Base-by-base conservation (phyloP, 2,797 vertebrate genomes). In the Tadarida brasiliensis region DNA sequence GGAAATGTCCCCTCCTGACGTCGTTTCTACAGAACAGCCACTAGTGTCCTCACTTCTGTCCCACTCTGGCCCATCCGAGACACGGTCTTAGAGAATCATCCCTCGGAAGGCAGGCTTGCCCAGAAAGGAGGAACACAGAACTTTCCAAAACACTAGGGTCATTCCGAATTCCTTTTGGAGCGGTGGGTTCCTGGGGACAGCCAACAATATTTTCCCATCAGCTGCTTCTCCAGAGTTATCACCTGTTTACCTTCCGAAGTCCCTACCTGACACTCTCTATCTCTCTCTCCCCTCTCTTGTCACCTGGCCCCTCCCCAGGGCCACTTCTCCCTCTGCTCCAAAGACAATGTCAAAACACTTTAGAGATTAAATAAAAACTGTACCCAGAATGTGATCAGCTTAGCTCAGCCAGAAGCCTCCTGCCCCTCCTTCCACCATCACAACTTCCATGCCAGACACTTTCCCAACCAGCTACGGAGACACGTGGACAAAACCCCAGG, bases 261-360 rank as follows among this genome's bases (percentile, higher is more conserved):
- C 24, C 7, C 63, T 0, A 0, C 83, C 56, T 73, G 73, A 47
- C 16, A 16, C 33, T 11, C 35, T 2, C 33, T 16, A 35, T 5
- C 56, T 5, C 14, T n/a, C 68, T 30, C 7, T 71, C 35, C 19
- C 11, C 54, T 39, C 5, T 26, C 88, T 81, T 11, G 3, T 24
- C 39, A 5, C 84, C 76, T 28, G 7, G 11, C 49, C 22, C 54
- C 65, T 88, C 87, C 87, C 68, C 44, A 19, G 77, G 51, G 65
- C 57, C 87, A 73, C 28, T 49, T 86, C 76, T 81, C 26, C 51
- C 76, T 94, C 91, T 92, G 93, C 81, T 67, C 93, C 87, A 74
- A 93, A 95, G 61, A 87, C 92, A 87, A 51, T 88, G 63, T 93
- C 91, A 92, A 93, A 96, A 92, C 44, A 81, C 39, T 96, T 95